Conservation (phyloP, 2,113 vertebrate species). For the Phalacrocorax aristotelis region DNA sequence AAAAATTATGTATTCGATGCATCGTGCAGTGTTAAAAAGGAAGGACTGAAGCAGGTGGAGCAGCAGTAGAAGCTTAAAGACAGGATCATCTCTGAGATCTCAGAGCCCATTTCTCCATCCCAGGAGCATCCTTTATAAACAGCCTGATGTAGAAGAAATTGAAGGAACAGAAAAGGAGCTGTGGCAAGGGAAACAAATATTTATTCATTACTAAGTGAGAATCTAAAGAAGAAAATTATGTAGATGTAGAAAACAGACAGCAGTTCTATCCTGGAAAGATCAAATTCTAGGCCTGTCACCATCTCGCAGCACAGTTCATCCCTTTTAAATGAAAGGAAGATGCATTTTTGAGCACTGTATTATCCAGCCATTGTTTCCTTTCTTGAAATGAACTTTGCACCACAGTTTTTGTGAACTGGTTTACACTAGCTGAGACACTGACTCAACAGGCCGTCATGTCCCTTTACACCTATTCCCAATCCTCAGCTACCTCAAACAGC, state of each 20-base stretch:
- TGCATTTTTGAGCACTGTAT: background rate
- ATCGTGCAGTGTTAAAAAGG: background rate
- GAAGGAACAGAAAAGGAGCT: background rate
- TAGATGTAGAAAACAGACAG: background rate
- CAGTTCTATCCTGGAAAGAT: background rate
- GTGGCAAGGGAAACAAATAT: slow-evolving; percentile 30
- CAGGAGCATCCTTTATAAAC: slow-evolving; percentile 36
- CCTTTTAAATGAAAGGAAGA: background rate
- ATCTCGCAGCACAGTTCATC: background rate
- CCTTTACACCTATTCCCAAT: background rate
- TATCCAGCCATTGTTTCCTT: background rate
- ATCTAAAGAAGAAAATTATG: slow-evolving; percentile 1
- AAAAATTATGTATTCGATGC: slow-evolving; percentile 25
- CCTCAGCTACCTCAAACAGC: background rate
- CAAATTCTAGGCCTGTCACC: background rate
- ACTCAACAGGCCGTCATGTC: background rate
- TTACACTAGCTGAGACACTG: background rate
- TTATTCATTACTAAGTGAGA: slow-evolving; percentile 35
- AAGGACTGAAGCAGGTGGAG: slow-evolving; percentile 31
- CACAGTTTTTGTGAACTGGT: background rate
- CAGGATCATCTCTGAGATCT: slow-evolving; percentile 37
- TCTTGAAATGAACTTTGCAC: slow-evolving; percentile 2
- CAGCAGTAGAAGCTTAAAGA: slow-evolving; percentile 39
- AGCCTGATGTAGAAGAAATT: background rate
- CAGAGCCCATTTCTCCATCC: background rate